Conservation (phyloP, 2,797 vertebrate species). For the Heteromormyrus szaboi region DNA sequence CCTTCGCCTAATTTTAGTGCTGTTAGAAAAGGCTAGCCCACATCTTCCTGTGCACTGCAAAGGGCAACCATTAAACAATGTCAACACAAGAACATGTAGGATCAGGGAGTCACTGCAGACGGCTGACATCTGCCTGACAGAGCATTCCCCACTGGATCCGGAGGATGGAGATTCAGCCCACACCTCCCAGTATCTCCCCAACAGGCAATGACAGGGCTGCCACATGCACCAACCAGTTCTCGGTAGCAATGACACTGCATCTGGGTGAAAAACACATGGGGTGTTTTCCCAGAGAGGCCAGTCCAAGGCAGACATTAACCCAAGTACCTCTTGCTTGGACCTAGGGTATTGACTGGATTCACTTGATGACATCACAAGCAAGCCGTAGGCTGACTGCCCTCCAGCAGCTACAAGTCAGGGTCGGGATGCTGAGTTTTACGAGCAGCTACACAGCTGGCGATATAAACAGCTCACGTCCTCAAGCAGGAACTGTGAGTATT, state of each 20-base stretch:
- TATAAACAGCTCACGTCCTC: background rate
- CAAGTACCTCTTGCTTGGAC: background rate
- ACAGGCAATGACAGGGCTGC: background rate
- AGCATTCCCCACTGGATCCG: background rate
- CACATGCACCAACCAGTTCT: background rate
- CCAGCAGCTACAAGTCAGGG: background rate
- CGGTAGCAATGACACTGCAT: background rate
- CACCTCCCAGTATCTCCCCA: background rate
- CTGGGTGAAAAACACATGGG: background rate
- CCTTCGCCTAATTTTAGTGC: background rate
- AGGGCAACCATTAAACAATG: background rate
- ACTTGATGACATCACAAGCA: background rate
- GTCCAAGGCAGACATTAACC: background rate
- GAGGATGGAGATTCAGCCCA: background rate
- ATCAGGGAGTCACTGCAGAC: background rate
- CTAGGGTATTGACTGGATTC: background rate
- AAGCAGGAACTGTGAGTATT: background rate
- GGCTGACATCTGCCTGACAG: background rate
- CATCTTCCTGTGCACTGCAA: background rate
- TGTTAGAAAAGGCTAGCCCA: background rate
- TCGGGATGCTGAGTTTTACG: background rate
- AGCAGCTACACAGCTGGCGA: background rate
- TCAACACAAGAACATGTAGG: background rate
- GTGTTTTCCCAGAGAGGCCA: background rate
- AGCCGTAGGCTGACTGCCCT: background rate